A percentile compares a stretch with the other conserved stretches of the same genome.
phyloP scores from a whole-genome alignment of 1,140 invertebrate genomes.

The Bombus sylvicola region DNA sequence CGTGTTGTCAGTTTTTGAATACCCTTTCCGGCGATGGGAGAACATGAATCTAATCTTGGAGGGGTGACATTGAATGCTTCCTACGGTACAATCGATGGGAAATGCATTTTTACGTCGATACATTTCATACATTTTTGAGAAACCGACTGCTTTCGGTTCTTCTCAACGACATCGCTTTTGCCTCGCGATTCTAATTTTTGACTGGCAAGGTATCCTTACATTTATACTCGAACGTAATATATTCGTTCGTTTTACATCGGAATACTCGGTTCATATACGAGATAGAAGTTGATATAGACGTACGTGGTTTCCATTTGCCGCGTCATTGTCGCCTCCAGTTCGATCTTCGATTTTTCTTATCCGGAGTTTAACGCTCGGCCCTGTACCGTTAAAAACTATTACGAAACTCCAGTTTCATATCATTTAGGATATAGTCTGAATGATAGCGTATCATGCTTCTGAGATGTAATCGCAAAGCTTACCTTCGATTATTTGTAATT shows the following conservation, averaged over 20 bases:
- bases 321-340: neutral
- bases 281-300: neutral
- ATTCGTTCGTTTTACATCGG: neutral
- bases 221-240: neutral
- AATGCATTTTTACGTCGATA: constrained; percentile 6
- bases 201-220: neutral
- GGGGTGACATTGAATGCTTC: neutral
- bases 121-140: neutral
- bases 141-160: neutral
- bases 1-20: constrained; percentile 44
- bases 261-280: neutral
- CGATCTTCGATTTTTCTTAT: neutral
- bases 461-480: neutral
- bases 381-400: neutral
- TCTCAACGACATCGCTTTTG: neutral
- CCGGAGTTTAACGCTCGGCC: no score
- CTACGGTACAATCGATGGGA: constrained; percentile 2
- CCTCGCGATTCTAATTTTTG: neutral
- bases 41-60: constrained; percentile 51
- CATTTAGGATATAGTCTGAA: neutral
- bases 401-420: neutral
- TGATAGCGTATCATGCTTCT: neutral
- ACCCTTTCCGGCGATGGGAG: constrained; percentile 44
- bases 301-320: neutral
- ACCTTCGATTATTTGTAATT: neutral